Conservation (phyloP, 2,113 vertebrate species). For the Strix aluco region DNA sequence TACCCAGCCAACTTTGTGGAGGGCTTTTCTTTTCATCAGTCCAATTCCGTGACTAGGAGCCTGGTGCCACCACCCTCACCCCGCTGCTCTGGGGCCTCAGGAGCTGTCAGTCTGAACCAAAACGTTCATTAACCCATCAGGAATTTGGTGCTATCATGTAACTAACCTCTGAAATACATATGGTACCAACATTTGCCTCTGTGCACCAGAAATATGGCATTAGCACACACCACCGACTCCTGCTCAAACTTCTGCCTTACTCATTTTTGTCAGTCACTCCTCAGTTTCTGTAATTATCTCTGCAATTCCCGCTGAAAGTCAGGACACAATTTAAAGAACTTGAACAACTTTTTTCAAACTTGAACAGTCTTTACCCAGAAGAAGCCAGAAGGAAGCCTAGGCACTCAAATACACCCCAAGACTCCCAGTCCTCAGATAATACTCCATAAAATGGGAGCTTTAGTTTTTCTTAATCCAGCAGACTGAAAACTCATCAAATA, state of each 20-base stretch:
- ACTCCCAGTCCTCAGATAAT: not conserved
- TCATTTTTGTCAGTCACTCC: not conserved
- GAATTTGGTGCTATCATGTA: not conserved
- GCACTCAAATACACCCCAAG: not conserved
- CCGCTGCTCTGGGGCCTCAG: not conserved
- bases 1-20: not conserved
- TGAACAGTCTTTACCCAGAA: not conserved
- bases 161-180: not conserved
- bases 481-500: not conserved
- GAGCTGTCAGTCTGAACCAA: not conserved
- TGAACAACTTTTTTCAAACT: not conserved
- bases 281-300: not conserved
- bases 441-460: not conserved
- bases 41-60: not conserved
- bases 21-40: not conserved
- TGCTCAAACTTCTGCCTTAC: not conserved
- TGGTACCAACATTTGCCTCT: rapidly evolving
- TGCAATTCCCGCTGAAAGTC: not conserved
- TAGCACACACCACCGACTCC: rapidly evolving
- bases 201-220: rapidly evolving
- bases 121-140: not conserved
- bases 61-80: not conserved
- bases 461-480: not conserved
- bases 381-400: not conserved
- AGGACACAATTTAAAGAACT: not conserved